Evolutionary conservation across 1,140 invertebrate genomes (phyloP), one percentile per base, ranked within the genome.

Genomic region (Monomorium pharaonis): DNA sequence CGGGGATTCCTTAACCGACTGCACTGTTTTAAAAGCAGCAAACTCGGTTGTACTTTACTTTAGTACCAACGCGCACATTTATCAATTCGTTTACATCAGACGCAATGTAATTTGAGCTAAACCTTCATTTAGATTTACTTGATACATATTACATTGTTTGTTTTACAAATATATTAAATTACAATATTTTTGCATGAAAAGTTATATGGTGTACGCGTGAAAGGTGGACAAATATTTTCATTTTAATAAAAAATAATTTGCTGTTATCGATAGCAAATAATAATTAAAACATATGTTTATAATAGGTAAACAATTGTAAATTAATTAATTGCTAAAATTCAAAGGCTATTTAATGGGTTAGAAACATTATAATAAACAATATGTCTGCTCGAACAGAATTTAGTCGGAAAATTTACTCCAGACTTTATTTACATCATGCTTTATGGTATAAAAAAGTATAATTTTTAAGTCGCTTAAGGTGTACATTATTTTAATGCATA

Each of bases 221-320:
- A 21, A 16, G 14, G 6, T 37, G 5, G 21, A n/a, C 12, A 16
- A 54, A 54, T 37, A 14, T n/a, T 74, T 27, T 24, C 14, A n/a
- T 21, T 21, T 74, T 7, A 37, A 56, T 56, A 6, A 24, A 56
- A 56, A 54, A 54, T 75, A 56, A 56, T 24, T 54, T 37, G n/a
- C 21, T 7, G 14, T 24, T 0, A n/a, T n/a, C 33, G n/a, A 54
- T 37, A 24, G 6, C 7, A 16, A 37, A 6, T 56, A 44, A 67
- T 75, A 75, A 56, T 74, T 56, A 37, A 56, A 75, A 51, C 12
- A 70, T 21, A 30, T 75, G 21, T 74, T 74, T 75, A 16, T 47
- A 42, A 18, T 6, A n/a, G 24, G 51, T 18, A 42, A 56, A 3
- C 30, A 56, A 14, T n/a, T 24, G 0, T 3, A 24, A 42, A 9